These are phyloP conservation scores for Chrysocyon brachyurus DNA, from an alignment of 2,797 vertebrate genomes.

Conservation along the genomic window DNA sequence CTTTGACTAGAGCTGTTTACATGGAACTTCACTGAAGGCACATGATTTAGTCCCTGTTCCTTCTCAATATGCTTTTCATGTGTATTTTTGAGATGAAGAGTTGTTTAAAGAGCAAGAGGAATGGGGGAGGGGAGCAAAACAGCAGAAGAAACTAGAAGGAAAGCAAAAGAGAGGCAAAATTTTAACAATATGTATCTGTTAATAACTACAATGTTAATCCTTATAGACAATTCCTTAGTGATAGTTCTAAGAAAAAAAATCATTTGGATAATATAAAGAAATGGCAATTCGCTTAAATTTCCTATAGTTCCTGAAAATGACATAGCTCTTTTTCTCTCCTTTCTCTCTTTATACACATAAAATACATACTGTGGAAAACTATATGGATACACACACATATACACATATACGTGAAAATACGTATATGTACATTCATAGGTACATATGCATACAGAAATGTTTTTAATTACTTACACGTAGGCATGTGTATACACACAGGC, in stretches of 20 bases:
- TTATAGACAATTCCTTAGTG: not conserved
- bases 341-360: not conserved
- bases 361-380: not conserved
- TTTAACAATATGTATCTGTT: not conserved
- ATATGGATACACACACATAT: not conserved
- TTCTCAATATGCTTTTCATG: constrained; percentile 29
- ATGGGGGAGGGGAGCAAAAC: not conserved
- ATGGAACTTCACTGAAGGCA: not conserved
- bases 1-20: not conserved
- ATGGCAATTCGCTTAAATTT: not conserved
- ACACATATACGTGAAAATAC: not conserved
- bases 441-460: not conserved
- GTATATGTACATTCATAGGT: not conserved
- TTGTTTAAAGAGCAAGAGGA: not conserved
- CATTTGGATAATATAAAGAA: not conserved
- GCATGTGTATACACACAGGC: not conserved
- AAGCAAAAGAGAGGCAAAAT: not conserved
- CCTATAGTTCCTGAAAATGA: constrained; percentile 13
- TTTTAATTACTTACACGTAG: not conserved
- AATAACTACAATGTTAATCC: not conserved
- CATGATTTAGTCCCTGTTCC: not conserved
- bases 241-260: not conserved
- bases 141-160: not conserved
- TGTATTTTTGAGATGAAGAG: not conserved
- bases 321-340: not conserved